A percentile compares a stretch with the other conserved stretches of the same genome.
phyloP scores from a whole-genome alignment of 2,797 vertebrate species.

The Eulemur rubriventer region DNA sequence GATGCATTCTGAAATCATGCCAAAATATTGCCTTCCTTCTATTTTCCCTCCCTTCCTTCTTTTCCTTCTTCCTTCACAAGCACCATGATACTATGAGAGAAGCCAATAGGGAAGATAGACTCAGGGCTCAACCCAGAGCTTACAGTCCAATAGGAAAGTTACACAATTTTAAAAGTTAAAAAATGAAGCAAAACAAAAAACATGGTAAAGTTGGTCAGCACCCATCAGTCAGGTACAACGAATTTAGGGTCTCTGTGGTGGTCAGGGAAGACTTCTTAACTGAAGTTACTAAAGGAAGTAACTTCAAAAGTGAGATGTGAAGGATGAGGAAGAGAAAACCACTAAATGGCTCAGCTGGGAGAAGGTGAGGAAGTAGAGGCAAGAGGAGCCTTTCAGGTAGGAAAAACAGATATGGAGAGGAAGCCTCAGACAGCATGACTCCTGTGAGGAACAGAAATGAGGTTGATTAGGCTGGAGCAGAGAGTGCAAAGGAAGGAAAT shows the following conservation, averaged over 20 bases:
- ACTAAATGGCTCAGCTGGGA: not conserved
- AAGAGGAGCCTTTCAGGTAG: not conserved
- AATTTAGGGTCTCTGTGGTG: not conserved
- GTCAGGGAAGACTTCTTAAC: not conserved
- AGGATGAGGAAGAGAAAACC: not conserved
- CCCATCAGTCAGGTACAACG: not conserved
- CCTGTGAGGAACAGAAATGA: not conserved
- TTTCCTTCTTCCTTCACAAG: not conserved
- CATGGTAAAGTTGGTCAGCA: not conserved
- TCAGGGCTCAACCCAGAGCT: not conserved
- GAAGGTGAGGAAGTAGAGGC: not conserved
- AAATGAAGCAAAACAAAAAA: not conserved
- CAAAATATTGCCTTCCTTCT: not conserved
- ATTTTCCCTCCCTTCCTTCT: not conserved
- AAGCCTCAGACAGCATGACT: not conserved
- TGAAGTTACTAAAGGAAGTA: not conserved
- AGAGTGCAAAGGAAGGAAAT: not conserved
- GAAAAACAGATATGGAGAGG: not conserved
- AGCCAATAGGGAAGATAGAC: not conserved
- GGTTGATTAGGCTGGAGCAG: not conserved
- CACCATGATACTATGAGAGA: not conserved
- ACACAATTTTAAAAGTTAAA: not conserved
- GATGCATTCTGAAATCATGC: not conserved
- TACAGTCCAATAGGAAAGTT: not conserved
- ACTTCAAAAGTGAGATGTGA: not conserved